Percentiles rank a stretch among this genome's conserved stretches.
Evolutionary conservation across 2,113 vertebrate species (phyloP).

Genomic region (Proterorhinus semilunaris): DNA sequence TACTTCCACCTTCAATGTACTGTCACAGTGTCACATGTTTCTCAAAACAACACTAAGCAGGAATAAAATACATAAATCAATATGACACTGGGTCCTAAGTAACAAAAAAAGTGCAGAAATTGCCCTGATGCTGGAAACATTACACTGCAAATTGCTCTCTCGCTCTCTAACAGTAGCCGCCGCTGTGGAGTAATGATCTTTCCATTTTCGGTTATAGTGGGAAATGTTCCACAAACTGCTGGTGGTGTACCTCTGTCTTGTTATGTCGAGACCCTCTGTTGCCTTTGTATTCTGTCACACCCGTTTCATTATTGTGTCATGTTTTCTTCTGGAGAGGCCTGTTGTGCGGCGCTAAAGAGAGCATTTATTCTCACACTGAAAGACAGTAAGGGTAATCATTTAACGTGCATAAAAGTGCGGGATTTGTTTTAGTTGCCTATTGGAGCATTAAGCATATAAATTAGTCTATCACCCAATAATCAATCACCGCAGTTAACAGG

Average conservation of each 20-base stretch:
- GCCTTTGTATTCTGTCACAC: slow-evolving; percentile 8
- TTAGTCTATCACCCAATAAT: slow-evolving; percentile 48
- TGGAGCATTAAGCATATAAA: slow-evolving; percentile 23
- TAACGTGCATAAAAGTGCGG: slow-evolving; percentile 25
- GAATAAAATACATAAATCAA: slow-evolving; percentile 12
- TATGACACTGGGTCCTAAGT: background rate
- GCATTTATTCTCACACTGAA: slow-evolving; percentile 47
- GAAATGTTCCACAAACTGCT: slow-evolving; percentile 14
- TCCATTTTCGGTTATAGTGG: slow-evolving; percentile 11
- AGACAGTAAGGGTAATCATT: slow-evolving; percentile 33
- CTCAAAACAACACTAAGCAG: slow-evolving; percentile 1
- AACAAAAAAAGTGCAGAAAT: slow-evolving; percentile 12
- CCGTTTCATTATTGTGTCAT: slow-evolving; percentile 1
- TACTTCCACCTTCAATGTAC: background rate
- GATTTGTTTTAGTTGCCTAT: slow-evolving; percentile 19
- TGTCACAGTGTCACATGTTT: background rate
- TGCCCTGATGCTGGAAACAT: slow-evolving; percentile 7
- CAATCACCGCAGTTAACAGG: slow-evolving; percentile 37
- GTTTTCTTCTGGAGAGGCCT: slow-evolving; percentile 18
- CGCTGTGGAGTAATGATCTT: slow-evolving; percentile 7
- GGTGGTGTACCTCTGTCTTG: slow-evolving; percentile 6
- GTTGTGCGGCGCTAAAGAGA: slow-evolving; percentile 47
- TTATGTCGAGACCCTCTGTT: slow-evolving; percentile 2
- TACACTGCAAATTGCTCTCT: background rate
- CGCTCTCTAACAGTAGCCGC: background rate